Evolutionary conservation across 1,140 invertebrate species (phyloP).

Genomic region (Drosophila malerkotliana): DNA sequence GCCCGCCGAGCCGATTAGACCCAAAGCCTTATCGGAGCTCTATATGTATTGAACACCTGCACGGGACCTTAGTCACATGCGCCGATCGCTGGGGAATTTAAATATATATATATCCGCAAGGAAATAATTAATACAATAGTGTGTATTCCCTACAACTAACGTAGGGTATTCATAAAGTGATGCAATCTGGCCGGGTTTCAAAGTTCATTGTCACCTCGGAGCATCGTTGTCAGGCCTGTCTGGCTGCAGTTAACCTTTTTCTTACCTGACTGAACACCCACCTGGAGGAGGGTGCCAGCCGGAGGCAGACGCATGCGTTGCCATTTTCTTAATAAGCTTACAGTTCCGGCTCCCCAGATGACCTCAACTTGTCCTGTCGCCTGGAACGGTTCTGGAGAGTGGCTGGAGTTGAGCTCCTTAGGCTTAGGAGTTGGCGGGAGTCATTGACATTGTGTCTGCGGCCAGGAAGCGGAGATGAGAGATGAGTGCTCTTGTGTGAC

Average conservation of each 20-base stretch:
- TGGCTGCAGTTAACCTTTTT: slow-evolving; percentile 47
- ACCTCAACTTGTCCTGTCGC: slow-evolving; percentile 33
- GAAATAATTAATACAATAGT: not conserved
- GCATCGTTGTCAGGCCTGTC: slow-evolving; percentile 29
- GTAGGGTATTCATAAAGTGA: not conserved
- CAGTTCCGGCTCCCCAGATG: slow-evolving; percentile 41
- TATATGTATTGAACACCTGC: slow-evolving; percentile 49
- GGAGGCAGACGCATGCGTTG: slow-evolving; percentile 27
- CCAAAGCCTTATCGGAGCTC: slow-evolving; percentile 31
- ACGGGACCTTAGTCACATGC: slow-evolving; percentile 49
- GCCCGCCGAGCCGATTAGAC: slow-evolving; percentile 18
- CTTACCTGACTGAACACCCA: slow-evolving; percentile 41
- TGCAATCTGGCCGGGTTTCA: slow-evolving; percentile 7
- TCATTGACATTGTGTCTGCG: slow-evolving; percentile 40
- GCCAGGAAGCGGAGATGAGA: slow-evolving; percentile 36
- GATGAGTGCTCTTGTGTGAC: slow-evolving; percentile 19
- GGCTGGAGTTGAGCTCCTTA: slow-evolving; percentile 17
- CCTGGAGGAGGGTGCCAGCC: slow-evolving; percentile 3
- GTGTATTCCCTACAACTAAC: too few relatives aligned
- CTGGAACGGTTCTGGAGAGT: not conserved
- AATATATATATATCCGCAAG: not conserved
- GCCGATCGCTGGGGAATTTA: not conserved
- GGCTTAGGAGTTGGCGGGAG: slow-evolving; percentile 16
- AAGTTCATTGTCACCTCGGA: slow-evolving; percentile 51
- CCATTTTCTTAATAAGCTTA: slow-evolving; percentile 47